Conservation (phyloP, 1,140 invertebrate genomes). For the Nymphalis io region DNA sequence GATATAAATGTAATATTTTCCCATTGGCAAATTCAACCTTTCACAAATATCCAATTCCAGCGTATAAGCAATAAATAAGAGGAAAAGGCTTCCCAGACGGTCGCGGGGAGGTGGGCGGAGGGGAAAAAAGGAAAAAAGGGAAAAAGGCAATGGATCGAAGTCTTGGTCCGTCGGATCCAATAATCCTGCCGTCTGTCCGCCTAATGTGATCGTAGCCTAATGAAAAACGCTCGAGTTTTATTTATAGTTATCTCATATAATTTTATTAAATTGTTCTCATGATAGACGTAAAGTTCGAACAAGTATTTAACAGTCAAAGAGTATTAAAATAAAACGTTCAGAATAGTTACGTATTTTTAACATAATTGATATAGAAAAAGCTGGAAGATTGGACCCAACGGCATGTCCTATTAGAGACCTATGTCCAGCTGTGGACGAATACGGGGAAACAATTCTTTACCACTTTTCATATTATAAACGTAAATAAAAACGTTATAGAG, state of each 20-base stretch:
- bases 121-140: slow-evolving; percentile 41
- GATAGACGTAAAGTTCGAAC: too few species aligned
- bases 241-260: slow-evolving; percentile 46
- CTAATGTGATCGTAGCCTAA: slow-evolving; percentile 79
- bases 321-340: too few species aligned
- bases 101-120: slow-evolving; percentile 38
- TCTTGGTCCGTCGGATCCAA: slow-evolving; percentile 78
- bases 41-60: slow-evolving; percentile 78
- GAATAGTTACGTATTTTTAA: too few species aligned
- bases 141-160: slow-evolving; percentile 76
- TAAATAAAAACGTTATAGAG: too few species aligned
- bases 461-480: too few species aligned
- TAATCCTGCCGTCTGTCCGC: slow-evolving; percentile 77
- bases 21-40: slow-evolving; percentile 68
- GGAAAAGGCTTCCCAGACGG: slow-evolving; percentile 78
- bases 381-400: too few species aligned
- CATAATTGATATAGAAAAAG: too few species aligned
- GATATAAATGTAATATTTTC: slow-evolving; percentile 62
- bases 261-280: neutral
- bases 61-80: slow-evolving; percentile 80
- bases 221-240: slow-evolving; percentile 67
- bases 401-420: too few species aligned
- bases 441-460: too few species aligned
- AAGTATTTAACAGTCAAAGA: too few species aligned
- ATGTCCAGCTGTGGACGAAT: too few species aligned